A percentile compares a stretch with the other conserved stretches of the same genome.
phyloP scores from a whole-genome alignment of 2,113 vertebrate species.

The Maccullochella peelii region DNA sequence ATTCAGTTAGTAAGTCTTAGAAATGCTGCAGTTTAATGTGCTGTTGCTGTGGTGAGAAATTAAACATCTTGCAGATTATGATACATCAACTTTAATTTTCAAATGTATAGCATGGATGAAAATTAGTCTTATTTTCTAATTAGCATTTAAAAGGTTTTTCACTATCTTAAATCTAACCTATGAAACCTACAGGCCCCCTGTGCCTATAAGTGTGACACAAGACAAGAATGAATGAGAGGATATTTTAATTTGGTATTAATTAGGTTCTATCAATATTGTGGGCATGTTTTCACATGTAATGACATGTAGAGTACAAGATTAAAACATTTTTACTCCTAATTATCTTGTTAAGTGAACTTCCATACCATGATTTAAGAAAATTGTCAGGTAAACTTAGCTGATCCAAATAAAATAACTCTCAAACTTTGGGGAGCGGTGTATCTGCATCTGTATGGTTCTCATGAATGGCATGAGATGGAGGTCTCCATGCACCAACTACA shows the following conservation, averaged over 20 bases:
- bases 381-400: background rate
- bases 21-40: background rate
- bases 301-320: background rate
- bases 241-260: background rate
- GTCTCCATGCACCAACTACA: background rate
- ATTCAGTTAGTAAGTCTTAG: background rate
- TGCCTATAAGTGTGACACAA: background rate
- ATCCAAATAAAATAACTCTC: background rate
- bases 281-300: background rate
- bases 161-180: background rate
- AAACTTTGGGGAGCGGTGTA: background rate
- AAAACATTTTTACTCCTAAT: background rate
- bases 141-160: background rate
- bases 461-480: background rate
- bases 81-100: background rate
- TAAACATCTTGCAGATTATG: background rate
- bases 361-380: background rate
- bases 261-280: background rate
- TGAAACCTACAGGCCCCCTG: background rate
- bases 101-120: background rate
- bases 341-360: background rate
- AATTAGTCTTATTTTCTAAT: background rate
- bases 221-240: background rate
- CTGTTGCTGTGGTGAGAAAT: background rate
- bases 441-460: background rate